Evolutionary conservation across 2,113 vertebrate genomes (phyloP), one percentile per base, ranked within the genome.

Genomic region (Siniperca knerii): DNA sequence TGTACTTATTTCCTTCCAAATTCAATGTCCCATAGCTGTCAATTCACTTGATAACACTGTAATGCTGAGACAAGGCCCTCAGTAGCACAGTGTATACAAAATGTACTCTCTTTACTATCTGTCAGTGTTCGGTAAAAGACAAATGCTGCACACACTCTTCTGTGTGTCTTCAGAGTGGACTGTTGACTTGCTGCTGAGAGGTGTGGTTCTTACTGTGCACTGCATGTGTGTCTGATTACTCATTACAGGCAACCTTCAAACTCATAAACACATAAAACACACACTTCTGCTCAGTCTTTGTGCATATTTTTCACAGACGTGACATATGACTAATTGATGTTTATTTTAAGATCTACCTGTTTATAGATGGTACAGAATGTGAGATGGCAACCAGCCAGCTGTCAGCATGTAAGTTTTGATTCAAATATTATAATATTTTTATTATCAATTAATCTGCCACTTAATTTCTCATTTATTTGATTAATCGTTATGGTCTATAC

Each of bases 191-290:
- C 54, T 9, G 35, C 79, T 21, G 33, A 67, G 80, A 89, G 90
- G 87, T 69, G 89, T 62, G 87, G 75, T 42, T 82, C 48, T 35
- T 25, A 8, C 16, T 23, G 15, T 52, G 48, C 21, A 20, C 66
- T 46, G 65, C 12, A 25, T 52, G 7, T 58, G 20, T 15, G 48
- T n/a, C 66, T 64, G 80, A 79, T 91, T 84, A 87, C 67, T 82
- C 79, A 89, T 89, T 84, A 80, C 60, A 80, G 55, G 40, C 55
- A 62, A 93, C 92, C 94, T 94, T 94, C 72, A 90, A 92, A 92
- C 94, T 90, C 92, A 92, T 90, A 79, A 84, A 89, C 13, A 25
- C 78, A 79, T 85, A 80, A 90, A 79, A 69, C 60, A 68, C 62
- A 75, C 21, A 58, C 21, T n/a, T 75, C 60, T 61, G 10, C 40